phyloP scores from a whole-genome alignment of 2,888 invertebrate genomes.

The Rosalia funebris region DNA sequence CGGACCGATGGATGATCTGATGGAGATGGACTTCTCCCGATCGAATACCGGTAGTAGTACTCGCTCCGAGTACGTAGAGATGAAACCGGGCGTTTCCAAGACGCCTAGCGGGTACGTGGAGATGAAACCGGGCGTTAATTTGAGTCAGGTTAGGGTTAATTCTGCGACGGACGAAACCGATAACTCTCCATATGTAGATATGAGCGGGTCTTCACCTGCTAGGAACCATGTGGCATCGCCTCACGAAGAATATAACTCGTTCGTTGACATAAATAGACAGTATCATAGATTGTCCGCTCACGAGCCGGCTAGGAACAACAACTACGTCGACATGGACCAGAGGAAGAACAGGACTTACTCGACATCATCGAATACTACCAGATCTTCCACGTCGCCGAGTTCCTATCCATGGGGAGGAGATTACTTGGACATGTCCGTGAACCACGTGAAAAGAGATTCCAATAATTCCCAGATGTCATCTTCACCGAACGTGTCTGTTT shows the following conservation, averaged over 20 bases:
- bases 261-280: conserved; percentile 38
- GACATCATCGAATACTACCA: conserved; percentile 27
- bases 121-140: conserved; percentile 61
- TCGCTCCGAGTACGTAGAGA: conserved; percentile 67
- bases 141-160: conserved; percentile 36
- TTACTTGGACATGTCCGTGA: conserved; percentile 62
- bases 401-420: conserved; percentile 45
- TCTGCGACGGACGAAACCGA: conserved; percentile 42
- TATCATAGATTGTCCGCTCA: conserved; percentile 30
- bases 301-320: conserved; percentile 34
- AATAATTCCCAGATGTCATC: conserved; percentile 42
- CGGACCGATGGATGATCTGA: conserved; percentile 78
- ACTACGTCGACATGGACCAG: conserved; percentile 46
- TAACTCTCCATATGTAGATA: conserved; percentile 46
- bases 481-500: conserved; percentile 36
- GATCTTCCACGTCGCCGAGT: conserved; percentile 31
- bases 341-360: conserved; percentile 32
- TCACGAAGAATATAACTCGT: conserved; percentile 31
- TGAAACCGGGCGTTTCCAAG: conserved; percentile 25
- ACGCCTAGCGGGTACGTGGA: conserved; percentile 61
- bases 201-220: conserved; percentile 43
- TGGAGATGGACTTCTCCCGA: conserved; percentile 81
- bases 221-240: conserved; percentile 14
- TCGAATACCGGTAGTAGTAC: conserved; percentile 58
- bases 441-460: conserved; percentile 26